Conservation (phyloP, 2,113 vertebrate species). For the Fulica atra region DNA sequence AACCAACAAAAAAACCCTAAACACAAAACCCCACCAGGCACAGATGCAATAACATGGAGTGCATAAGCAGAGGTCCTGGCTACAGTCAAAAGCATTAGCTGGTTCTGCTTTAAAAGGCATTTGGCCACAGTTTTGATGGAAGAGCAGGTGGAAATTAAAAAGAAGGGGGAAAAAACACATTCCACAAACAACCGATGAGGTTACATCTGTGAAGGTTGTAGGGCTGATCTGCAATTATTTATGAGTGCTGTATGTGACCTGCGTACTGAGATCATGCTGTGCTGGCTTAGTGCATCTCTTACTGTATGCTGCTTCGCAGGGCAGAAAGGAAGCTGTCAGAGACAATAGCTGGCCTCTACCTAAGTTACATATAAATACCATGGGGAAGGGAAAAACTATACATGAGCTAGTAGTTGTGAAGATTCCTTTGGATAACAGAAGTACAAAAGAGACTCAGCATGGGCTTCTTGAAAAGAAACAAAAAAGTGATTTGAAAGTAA, state of each 20-base stretch:
- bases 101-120: not conserved
- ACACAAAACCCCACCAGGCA: not conserved
- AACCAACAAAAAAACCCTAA: not conserved
- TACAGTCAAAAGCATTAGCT: not conserved
- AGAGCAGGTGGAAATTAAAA: not conserved
- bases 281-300: not conserved
- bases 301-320: not conserved
- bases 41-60: not conserved
- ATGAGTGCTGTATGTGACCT: not conserved
- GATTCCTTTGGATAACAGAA: not conserved
- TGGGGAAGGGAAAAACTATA: not conserved
- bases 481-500: not conserved
- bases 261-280: not conserved
- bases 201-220: not conserved
- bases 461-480: not conserved
- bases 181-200: not conserved
- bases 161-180: not conserved
- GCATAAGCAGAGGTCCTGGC: not conserved
- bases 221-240: not conserved
- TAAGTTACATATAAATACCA: not conserved
- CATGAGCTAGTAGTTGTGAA: not conserved
- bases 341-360: not conserved
- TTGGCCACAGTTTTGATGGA: not conserved
- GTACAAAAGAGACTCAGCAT: not conserved
- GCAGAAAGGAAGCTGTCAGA: not conserved